Conservation (phyloP, 2,113 vertebrate genomes). For the Theropithecus gelada region DNA sequence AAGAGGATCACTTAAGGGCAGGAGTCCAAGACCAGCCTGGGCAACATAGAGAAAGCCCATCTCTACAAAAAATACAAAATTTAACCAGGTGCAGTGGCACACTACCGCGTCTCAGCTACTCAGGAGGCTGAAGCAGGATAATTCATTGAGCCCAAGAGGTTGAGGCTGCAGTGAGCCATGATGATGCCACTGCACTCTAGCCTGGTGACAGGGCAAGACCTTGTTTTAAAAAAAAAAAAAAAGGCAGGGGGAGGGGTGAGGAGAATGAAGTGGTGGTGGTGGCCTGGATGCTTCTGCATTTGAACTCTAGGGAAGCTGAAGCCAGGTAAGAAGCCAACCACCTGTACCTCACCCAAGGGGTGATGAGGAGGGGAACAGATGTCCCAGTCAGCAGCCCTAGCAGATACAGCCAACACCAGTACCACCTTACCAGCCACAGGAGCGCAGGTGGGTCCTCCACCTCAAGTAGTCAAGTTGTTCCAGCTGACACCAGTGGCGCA, state of each 20-base stretch:
- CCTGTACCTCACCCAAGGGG: neutral
- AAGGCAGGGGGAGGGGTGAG: neutral
- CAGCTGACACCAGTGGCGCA: neutral
- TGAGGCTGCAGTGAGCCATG: too few relatives aligned
- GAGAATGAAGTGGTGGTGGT: neutral
- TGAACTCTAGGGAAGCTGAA: neutral
- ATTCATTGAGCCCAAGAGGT: too few relatives aligned
- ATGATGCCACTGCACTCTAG: too few relatives aligned
- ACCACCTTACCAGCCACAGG: fast-evolving
- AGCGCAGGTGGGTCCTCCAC: neutral
- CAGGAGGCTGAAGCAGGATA: too few relatives aligned
- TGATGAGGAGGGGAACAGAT: fast-evolving
- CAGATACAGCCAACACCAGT: neutral
- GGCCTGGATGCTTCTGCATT: neutral
- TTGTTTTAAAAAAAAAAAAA: too few relatives aligned
- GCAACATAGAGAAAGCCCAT: too few relatives aligned
- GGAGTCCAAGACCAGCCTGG: too few relatives aligned
- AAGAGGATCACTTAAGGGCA: too few relatives aligned
- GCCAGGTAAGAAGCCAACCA: neutral
- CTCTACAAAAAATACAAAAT: too few relatives aligned
- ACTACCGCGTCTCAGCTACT: too few relatives aligned
- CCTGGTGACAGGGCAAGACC: too few relatives aligned
- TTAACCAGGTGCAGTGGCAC: too few relatives aligned
- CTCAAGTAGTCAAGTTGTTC: neutral
- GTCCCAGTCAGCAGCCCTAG: neutral